Conservation (phyloP, 2,888 invertebrate genomes). For the Dendrolimus houi region DNA sequence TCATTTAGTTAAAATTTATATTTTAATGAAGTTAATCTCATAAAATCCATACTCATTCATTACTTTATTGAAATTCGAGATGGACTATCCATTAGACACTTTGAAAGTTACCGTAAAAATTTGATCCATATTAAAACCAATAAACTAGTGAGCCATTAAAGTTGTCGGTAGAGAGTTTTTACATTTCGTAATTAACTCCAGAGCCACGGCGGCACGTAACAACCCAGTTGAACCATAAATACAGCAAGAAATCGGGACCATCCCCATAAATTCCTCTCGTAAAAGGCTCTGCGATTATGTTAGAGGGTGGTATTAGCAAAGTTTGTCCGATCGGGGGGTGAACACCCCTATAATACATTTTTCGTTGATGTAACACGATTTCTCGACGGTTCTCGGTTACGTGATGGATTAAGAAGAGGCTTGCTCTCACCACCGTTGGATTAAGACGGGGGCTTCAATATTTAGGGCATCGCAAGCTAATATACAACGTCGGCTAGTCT, state of each 20-base stretch:
- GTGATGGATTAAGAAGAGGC: slow-evolving; percentile 75
- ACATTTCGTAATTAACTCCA: slow-evolving; percentile 61
- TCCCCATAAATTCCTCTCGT: slow-evolving; percentile 76
- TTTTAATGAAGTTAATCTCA: too few relatives aligned
- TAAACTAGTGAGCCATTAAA: slow-evolving; percentile 23
- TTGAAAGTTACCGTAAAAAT: not conserved
- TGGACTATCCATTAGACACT: too few relatives aligned
- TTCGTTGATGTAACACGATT: slow-evolving; percentile 78
- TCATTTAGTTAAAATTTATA: too few relatives aligned
- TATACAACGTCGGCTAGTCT: slow-evolving; percentile 66
- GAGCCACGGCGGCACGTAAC: slow-evolving; percentile 59
- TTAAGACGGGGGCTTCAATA: slow-evolving; percentile 64
- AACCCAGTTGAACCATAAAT: slow-evolving; percentile 67
- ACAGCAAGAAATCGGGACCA: slow-evolving; percentile 73
- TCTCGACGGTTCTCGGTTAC: slow-evolving; percentile 75
- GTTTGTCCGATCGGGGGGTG: slow-evolving; percentile 70
- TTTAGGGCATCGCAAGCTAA: slow-evolving; percentile 66
- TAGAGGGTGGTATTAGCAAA: slow-evolving; percentile 76
- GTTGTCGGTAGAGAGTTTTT: slow-evolving; percentile 17
- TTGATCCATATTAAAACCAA: slow-evolving; percentile 12
- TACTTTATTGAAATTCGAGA: too few relatives aligned
- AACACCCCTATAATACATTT: slow-evolving; percentile 72
- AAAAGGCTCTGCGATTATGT: slow-evolving; percentile 76
- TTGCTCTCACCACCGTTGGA: slow-evolving; percentile 64
- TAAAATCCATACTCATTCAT: too few relatives aligned